Base-by-base conservation (phyloP, 1,140 invertebrate species). In the Laupala kohalensis region DNA sequence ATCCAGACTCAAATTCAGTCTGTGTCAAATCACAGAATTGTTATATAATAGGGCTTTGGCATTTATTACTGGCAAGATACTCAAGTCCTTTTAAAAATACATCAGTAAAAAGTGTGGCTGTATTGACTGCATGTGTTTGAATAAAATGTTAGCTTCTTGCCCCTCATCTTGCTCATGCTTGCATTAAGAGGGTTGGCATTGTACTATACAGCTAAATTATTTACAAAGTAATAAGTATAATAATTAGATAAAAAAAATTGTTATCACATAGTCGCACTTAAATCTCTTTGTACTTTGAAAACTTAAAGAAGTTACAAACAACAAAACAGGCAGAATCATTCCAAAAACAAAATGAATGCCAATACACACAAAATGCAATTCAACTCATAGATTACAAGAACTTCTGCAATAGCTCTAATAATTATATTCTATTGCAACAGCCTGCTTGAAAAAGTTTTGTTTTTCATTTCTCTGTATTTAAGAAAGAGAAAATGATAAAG, bases 401-500 rank as follows among this genome's bases (percentile, higher is more conserved):
- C 24, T 30, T 68, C 29, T 68, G 67, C 28, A 68, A 68, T 68
- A 68, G 67, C 67, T 23, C 67, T 68, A 68, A 68, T 68, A 68
- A 68, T 68, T 29, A 68, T 29, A 24, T 29, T 30, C 67, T 68
- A 68, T 30, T 68, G 67, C 67, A 68, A 68, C 67, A 68, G 67
- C 67, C 67, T 68, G 67, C 29, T 27, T 68, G 67, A 29, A 68
- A 68, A 68, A 68, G 27, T 68, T 68, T 25, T n/a, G 67, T 68
- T 68, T 68, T 68, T 68, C 67, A 30, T 68, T 68, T 68, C 67
- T 68, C 29, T 68, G 29, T 68, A n/a, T 15, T 68, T 29, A 68
- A 68, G 67, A 68, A 68, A 68, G 53, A 70, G 15, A 70, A 70
- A 70, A 70, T 30, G 25, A 29, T 70, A 70, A 70, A 70, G 69